Percentiles rank a stretch among this genome's conserved stretches.
These are phyloP conservation scores for Limonius californicus DNA, from an alignment of 1,140 invertebrate species.

Conservation along the genomic window DNA sequence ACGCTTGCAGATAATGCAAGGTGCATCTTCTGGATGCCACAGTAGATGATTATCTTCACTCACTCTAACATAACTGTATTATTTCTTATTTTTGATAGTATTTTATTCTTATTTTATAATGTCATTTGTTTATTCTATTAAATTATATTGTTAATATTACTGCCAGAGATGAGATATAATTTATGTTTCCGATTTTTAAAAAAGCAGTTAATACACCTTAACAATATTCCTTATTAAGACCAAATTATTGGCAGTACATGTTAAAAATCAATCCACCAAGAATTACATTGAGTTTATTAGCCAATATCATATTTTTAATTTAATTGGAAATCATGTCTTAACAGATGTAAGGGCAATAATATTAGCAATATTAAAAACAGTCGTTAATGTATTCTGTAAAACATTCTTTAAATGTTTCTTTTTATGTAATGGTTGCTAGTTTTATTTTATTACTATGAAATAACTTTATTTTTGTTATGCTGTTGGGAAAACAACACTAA, in stretches of 20 bases:
- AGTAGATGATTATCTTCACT: slow-evolving; percentile 4
- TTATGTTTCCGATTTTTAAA: no score
- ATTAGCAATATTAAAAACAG: not conserved
- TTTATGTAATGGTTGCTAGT: not conserved
- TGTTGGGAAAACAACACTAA: not conserved
- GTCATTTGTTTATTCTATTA: not conserved
- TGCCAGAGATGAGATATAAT: not conserved
- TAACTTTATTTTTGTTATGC: not conserved
- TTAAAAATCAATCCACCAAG: no score
- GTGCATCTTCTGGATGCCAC: not conserved
- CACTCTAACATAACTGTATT: slow-evolving; percentile 8
- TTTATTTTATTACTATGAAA: not conserved
- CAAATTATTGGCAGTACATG: not conserved
- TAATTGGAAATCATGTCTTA: no score
- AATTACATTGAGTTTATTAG: no score
- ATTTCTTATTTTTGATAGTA: slow-evolving; percentile 10
- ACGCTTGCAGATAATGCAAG: not conserved
- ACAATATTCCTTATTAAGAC: not conserved
- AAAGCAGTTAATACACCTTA: not conserved
- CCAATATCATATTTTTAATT: no score
- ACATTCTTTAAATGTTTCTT: not conserved
- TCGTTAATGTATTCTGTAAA: not conserved
- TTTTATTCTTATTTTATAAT: slow-evolving; percentile 8
- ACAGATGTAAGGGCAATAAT: no score
- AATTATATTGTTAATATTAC: slow-evolving; percentile 4